Evolutionary conservation across 1,140 invertebrate genomes (phyloP), one percentile per base, ranked within the genome.

Genomic region (Ceratoteleas bidentatus): DNA sequence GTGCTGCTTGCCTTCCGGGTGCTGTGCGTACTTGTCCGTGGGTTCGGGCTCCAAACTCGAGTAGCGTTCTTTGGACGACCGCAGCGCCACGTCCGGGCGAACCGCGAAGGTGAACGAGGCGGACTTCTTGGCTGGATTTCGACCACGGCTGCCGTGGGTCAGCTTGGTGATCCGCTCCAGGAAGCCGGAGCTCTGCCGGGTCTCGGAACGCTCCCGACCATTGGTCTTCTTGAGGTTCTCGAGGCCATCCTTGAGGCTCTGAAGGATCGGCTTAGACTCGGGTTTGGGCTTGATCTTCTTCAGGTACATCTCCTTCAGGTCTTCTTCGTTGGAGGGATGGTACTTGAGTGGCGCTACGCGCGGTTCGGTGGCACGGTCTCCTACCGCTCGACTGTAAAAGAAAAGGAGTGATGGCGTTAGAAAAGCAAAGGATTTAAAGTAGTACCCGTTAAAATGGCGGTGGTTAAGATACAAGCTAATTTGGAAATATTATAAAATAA

Each of bases 281-380:
- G 86, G 68, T 38, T 90, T 91, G 10, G 90, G 88, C n/a, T 91
- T 91, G 64, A 91, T 90, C 64, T 91, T 90, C 61, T 91, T 91
- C 65, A 91, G 75, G 74, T 91, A 85, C 88, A 91, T 88, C 58
- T 91, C 90, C 50, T 87, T 89, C 7, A 89, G 66, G 16, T 86
- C 87, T 6, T 88, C 87, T 0, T 90, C 89, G 2, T 83, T 72
- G 6, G 73, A 81, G 5, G 86, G 75, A 9, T 85, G 85, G 15
- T 88, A 75, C 60, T 90, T 91, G 13, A 89, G 60, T 3, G 90
- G 90, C 6, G 90, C 88, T 32, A 91, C 90, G 40, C 90, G 83
- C 0, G 90, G 90, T 58, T 91, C 90, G 6, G 90, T 90, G 34
- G 90, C 90, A 32, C 89, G 86, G 74, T 91, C 88, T 3, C 90